A percentile compares a stretch with the other conserved stretches of the same genome.
Evolutionary conservation across 2,113 vertebrate species (phyloP).

Genomic region (Thryonomys swinderianus): DNA sequence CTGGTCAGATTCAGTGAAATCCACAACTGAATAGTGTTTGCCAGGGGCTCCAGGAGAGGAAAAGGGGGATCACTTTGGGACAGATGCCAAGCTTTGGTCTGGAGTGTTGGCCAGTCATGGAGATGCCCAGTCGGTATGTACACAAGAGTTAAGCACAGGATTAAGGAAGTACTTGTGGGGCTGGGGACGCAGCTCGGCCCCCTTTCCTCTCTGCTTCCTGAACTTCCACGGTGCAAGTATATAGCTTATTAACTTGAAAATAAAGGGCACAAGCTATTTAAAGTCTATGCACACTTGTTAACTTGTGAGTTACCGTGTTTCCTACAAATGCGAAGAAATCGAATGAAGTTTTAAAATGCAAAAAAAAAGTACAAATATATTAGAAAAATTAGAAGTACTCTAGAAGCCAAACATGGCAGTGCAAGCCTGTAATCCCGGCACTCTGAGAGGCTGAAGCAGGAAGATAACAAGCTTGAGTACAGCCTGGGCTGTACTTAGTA

Average conservation of each 20-base stretch:
- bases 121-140: not conserved
- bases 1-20: not conserved
- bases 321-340: not conserved
- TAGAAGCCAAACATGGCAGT: not conserved
- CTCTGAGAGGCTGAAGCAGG: not conserved
- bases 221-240: not conserved
- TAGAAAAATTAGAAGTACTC: not conserved
- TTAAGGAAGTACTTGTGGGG: no score
- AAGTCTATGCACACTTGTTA: not conserved
- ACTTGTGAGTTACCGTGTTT: not conserved
- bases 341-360: not conserved
- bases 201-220: not conserved
- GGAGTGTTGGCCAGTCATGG: not conserved
- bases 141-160: not conserved
- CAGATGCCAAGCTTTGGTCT: not conserved
- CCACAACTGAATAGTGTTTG: not conserved
- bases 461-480: not conserved
- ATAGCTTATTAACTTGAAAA: not conserved
- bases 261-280: not conserved
- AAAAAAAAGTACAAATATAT: not conserved
- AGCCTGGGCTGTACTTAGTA: not conserved
- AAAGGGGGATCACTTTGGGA: not conserved
- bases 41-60: not conserved
- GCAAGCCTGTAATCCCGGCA: not conserved
- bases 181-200: no score